These are phyloP conservation scores for Calvadosia cruxmelitensis DNA, from an alignment of 30 jellyfish, hydroid and myxozoan genomes.

Conservation along the genomic window DNA sequence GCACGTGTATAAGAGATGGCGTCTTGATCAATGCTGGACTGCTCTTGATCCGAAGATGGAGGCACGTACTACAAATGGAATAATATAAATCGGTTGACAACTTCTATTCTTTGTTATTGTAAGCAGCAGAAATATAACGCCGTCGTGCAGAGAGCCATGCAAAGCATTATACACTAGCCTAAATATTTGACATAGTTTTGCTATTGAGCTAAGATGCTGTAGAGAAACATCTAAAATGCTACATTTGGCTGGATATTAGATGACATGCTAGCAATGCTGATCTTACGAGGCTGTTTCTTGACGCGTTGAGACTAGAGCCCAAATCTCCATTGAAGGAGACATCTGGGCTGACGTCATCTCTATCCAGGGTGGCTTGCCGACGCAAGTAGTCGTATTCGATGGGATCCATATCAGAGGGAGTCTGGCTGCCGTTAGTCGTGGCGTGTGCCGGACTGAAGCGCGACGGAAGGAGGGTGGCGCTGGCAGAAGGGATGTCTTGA, in stretches of 20 bases:
- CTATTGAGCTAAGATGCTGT: too few species aligned
- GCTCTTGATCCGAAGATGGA: conserved; percentile 30
- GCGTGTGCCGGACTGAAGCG: conserved; percentile 1
- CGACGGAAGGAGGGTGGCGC: neutral
- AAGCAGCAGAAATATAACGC: too few species aligned
- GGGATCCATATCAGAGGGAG: conserved; percentile 69
- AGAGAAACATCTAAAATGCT: too few species aligned
- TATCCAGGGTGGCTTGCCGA: conserved; percentile 9
- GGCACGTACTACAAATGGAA: conserved; percentile 77
- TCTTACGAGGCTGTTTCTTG: neutral
- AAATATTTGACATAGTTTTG: too few species aligned
- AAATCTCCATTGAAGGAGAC: neutral
- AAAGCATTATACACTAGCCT: too few species aligned
- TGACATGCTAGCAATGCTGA: too few species aligned
- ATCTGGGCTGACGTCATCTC: conserved; percentile 8
- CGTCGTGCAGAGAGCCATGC: too few species aligned
- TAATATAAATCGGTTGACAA: too few species aligned
- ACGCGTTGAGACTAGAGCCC: neutral
- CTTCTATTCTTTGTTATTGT: too few species aligned
- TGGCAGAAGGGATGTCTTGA: conserved; percentile 7
- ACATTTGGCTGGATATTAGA: too few species aligned
- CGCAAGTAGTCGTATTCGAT: conserved; percentile 58
- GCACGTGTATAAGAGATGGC: conserved; percentile 39
- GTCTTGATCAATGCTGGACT: conserved; percentile 45
- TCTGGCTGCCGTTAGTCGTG: conserved; percentile 1